Conservation (phyloP, 2,113 vertebrate species). For the Tautogolabrus adspersus region DNA sequence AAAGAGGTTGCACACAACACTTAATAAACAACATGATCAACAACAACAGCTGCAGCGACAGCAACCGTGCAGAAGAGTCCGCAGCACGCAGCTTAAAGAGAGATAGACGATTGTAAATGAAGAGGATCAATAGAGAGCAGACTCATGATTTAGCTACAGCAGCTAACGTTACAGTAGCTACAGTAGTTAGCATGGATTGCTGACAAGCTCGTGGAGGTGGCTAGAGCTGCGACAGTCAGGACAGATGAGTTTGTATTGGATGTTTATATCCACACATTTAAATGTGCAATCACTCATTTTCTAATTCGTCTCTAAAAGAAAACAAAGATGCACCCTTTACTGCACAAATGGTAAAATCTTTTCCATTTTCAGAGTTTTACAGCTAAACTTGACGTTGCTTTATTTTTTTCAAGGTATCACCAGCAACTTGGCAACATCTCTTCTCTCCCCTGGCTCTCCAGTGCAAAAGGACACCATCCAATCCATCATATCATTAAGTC, state of each 20-base stretch:
- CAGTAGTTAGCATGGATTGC: constrained; percentile 50
- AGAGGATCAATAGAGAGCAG: not conserved
- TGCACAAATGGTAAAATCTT: not conserved
- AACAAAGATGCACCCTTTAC: not conserved
- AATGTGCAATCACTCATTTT: not conserved
- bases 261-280: not conserved
- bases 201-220: constrained; percentile 21
- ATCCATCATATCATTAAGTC: constrained; percentile 56
- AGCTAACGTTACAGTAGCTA: constrained; percentile 44
- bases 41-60: constrained; percentile 18
- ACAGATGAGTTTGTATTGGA: not conserved
- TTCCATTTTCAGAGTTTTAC: not conserved
- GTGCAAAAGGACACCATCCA: constrained; percentile 55
- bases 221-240: constrained; percentile 28
- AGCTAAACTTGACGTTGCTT: not conserved
- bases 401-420: constrained; percentile 67
- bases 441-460: constrained; percentile 82
- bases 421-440: constrained; percentile 71
- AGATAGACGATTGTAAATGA: not conserved
- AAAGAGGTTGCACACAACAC: constrained; percentile 63
- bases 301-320: not conserved
- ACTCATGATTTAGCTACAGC: constrained; percentile 2
- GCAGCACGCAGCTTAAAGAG: not conserved
- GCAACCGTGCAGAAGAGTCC: not conserved
- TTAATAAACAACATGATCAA: constrained; percentile 56